phyloP scores from a whole-genome alignment of 2,113 vertebrate genomes.

The Corvus hawaiiensis region DNA sequence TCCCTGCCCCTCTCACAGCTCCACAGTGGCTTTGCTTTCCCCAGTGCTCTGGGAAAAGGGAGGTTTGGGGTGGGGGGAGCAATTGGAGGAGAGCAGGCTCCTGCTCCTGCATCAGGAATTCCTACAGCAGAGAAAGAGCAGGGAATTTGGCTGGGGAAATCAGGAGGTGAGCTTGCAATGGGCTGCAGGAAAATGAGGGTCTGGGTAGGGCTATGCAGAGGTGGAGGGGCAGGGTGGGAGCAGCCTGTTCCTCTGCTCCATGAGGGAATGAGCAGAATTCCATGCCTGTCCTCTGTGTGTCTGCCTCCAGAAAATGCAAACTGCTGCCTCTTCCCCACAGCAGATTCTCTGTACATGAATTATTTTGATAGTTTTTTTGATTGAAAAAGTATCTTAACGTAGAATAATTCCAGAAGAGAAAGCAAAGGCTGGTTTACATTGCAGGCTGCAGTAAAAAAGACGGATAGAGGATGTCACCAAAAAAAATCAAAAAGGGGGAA shows the following conservation, averaged over 20 bases:
- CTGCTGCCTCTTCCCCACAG: background rate
- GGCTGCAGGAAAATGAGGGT: background rate
- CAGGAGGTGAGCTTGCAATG: background rate
- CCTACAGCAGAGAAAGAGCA: background rate
- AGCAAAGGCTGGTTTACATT: background rate
- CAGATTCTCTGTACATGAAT: background rate
- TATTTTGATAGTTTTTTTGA: background rate
- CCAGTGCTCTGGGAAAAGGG: background rate
- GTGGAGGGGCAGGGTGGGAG: background rate
- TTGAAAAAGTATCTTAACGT: background rate
- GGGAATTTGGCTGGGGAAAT: background rate
- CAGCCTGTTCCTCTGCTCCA: background rate
- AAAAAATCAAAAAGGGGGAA: background rate
- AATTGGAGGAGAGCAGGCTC: background rate
- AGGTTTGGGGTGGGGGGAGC: background rate
- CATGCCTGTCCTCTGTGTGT: background rate
- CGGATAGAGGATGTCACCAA: background rate
- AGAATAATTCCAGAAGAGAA: background rate
- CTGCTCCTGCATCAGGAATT: background rate
- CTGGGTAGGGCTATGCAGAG: background rate
- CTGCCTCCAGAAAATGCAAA: background rate
- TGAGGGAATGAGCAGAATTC: background rate
- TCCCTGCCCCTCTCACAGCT: background rate
- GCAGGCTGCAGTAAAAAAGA: conserved; percentile 17
- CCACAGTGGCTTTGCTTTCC: background rate